A percentile compares a stretch with the other conserved stretches of the same genome.
Evolutionary conservation across 1,140 invertebrate species (phyloP).

Genomic region (Zaprionus ornatus): DNA sequence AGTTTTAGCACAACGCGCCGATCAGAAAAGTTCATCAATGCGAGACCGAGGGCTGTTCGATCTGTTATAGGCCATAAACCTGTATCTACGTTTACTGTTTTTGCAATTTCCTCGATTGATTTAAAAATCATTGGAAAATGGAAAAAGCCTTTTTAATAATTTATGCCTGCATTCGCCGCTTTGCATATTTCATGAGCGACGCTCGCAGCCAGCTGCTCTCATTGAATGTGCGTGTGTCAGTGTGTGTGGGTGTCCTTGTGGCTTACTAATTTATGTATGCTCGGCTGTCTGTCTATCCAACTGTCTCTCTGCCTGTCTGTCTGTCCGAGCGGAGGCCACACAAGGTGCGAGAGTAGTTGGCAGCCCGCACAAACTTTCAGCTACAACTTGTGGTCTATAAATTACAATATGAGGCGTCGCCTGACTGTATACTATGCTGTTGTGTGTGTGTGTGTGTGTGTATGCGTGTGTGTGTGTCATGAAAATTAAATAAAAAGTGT

Average conservation of each 20-base stretch:
- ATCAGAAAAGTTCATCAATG: not conserved
- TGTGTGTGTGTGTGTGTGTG: conserved; percentile 7
- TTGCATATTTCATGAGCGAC: conserved; percentile 20
- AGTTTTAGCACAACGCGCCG: conserved; percentile 47
- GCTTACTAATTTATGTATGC: conserved; percentile 73
- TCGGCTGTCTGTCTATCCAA: not conserved
- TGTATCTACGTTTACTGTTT: not conserved
- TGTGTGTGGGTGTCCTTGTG: conserved; percentile 28
- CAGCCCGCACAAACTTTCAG: conserved; percentile 14
- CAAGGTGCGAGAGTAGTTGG: conserved; percentile 47
- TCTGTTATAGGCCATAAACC: not conserved
- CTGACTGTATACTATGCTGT: not conserved
- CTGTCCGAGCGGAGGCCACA: conserved; percentile 36
- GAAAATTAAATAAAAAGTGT: conserved; percentile 79
- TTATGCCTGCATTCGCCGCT: conserved; percentile 4
- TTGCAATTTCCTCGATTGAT: conserved; percentile 2
- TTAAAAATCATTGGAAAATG: conserved; percentile 3
- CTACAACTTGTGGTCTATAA: conserved; percentile 70
- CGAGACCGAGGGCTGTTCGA: conserved; percentile 15
- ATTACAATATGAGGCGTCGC: conserved; percentile 73
- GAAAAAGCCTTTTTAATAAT: conserved; percentile 20
- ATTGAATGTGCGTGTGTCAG: not conserved
- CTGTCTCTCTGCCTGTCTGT: not conserved
- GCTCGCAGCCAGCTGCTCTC: conserved; percentile 21
- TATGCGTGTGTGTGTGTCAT: conserved; percentile 50